Percentiles rank a stretch among this genome's conserved stretches.
Conservation (phyloP, 2,113 vertebrate species). For the Prietella phreatophila region DNA sequence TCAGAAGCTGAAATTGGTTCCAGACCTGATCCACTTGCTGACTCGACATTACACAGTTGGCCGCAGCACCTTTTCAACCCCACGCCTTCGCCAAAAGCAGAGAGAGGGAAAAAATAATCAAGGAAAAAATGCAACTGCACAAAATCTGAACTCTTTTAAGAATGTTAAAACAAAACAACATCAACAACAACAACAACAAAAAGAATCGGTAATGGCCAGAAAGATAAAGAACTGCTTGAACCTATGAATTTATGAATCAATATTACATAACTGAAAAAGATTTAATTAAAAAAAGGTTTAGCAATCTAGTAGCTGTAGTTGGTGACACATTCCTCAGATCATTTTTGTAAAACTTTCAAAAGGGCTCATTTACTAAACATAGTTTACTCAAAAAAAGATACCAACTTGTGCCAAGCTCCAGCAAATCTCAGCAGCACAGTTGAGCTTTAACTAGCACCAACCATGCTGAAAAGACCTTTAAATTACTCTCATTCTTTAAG, state of each 20-base stretch:
- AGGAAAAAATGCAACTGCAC: neutral
- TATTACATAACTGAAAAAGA: neutral
- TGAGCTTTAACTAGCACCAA: neutral
- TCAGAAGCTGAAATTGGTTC: conserved; percentile 69
- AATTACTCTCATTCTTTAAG: conserved; percentile 40
- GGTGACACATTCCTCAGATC: neutral
- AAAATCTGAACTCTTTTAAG: conserved; percentile 10
- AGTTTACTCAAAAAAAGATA: neutral
- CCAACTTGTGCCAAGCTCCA: neutral
- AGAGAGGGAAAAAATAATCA: neutral
- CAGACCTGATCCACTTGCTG: conserved; percentile 73
- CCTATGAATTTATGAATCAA: conserved; percentile 4
- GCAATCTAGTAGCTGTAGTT: neutral
- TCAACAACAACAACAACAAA: neutral
- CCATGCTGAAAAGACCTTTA: neutral
- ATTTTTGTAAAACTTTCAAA: conserved; percentile 10
- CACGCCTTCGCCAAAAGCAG: conserved; percentile 22
- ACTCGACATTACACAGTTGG: conserved; percentile 76
- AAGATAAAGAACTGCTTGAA: neutral
- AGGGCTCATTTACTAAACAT: neutral
- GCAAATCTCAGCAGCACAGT: conserved; percentile 14
- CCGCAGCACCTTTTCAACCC: conserved; percentile 54
- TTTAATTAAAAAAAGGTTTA: neutral
- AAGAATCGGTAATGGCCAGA: neutral
- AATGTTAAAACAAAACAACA: neutral